Percentiles rank a stretch among this genome's conserved stretches.
Conservation (phyloP, 2,113 vertebrate genomes). For the pig (Sus scrofa) region T2T-Sscrofa CM000814.6:37035501-37036000, state of each 20-base stretch:
- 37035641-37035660: too few relatives aligned
- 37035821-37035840: background rate
- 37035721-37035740: background rate
- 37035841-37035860: background rate
- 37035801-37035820: background rate
- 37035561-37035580: background rate
- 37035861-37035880: background rate
- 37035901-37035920: background rate
- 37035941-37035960: background rate
- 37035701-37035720: background rate
- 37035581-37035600: too few relatives aligned
- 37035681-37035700: too few relatives aligned
- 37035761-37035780: background rate
- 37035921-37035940: background rate
- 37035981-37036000: background rate
- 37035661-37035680: too few relatives aligned
- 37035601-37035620: too few relatives aligned
- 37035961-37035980: background rate
- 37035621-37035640: too few relatives aligned
- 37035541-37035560: conserved; percentile 28
- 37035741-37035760: background rate
- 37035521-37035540: background rate
- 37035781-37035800: background rate
- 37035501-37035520: background rate
- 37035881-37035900: conserved; percentile 39